Evolutionary conservation across 2,113 vertebrate species (phyloP).

Genomic region (Hippoglossus stenolepis): DNA sequence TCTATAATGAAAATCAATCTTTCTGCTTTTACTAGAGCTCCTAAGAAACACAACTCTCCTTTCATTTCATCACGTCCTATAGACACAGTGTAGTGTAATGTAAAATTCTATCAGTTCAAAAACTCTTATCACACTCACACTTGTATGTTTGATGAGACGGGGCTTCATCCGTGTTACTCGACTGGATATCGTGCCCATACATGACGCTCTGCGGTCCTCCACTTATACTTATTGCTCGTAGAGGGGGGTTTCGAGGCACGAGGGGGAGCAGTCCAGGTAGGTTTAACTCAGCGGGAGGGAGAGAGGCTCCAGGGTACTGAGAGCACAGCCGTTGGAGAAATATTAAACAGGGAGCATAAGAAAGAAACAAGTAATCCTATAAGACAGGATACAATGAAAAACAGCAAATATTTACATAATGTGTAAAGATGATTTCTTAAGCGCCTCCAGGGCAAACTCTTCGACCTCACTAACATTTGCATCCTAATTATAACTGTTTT

Average conservation of each 20-base stretch:
- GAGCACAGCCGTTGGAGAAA: conserved; percentile 46
- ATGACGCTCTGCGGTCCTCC: conserved; percentile 73
- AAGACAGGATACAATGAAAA: neutral
- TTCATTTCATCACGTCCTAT: neutral
- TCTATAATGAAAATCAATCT: neutral
- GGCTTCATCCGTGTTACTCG: conserved; percentile 74
- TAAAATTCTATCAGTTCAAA: neutral
- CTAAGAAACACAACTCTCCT: too few species aligned
- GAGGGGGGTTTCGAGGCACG: conserved; percentile 63
- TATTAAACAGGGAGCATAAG: conserved; percentile 8
- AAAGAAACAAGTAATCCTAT: neutral
- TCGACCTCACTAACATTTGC: conserved; percentile 12
- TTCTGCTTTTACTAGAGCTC: neutral
- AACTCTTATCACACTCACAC: conserved; percentile 53
- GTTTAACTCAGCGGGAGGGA: conserved; percentile 63
- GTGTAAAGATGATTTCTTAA: neutral
- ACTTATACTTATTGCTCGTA: conserved; percentile 75
- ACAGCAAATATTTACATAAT: conserved; percentile 18
- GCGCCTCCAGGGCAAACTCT: conserved; percentile 1
- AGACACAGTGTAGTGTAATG: neutral
- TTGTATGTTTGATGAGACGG: conserved; percentile 65
- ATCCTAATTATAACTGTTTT: conserved; percentile 14
- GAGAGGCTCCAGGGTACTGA: conserved; percentile 64
- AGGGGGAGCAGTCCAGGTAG: conserved; percentile 72
- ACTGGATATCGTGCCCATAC: conserved; percentile 63